Conservation (phyloP, 2,888 invertebrate genomes). For the Maniola hyperantus region DNA sequence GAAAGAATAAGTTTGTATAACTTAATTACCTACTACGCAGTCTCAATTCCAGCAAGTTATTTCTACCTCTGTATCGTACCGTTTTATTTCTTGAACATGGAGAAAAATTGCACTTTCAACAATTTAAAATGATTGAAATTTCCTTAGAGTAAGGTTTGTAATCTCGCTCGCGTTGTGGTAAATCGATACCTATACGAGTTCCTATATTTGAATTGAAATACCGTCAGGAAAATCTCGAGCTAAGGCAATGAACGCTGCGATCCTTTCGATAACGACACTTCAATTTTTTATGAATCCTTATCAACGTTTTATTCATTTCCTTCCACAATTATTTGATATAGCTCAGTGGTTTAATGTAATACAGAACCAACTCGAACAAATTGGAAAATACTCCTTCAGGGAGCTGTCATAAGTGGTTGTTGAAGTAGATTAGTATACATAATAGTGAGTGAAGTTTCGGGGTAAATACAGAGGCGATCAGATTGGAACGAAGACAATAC, state of each 20-base stretch:
- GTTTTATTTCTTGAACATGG: not conserved
- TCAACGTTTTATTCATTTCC: slow-evolving; percentile 37
- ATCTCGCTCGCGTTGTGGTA: not conserved
- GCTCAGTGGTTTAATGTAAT: slow-evolving; percentile 14
- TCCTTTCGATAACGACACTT: slow-evolving; percentile 36
- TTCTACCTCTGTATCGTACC: not conserved
- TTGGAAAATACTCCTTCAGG: slow-evolving; percentile 38
- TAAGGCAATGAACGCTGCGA: slow-evolving; percentile 35
- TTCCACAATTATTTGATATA: slow-evolving; percentile 35
- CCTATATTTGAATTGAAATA: slow-evolving; percentile 31
- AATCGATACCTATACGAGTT: not conserved
- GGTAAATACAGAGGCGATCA: slow-evolving; percentile 52
- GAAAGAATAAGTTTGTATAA: too few relatives aligned
- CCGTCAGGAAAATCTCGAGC: slow-evolving; percentile 31
- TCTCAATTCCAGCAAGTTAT: too few relatives aligned
- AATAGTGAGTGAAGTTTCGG: slow-evolving; percentile 48
- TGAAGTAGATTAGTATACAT: slow-evolving; percentile 52
- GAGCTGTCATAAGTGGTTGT: slow-evolving; percentile 39
- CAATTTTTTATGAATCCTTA: slow-evolving; percentile 39
- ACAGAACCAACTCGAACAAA: slow-evolving; percentile 30
- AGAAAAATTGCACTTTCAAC: not conserved
- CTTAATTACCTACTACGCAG: too few relatives aligned
- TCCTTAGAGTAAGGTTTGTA: not conserved
- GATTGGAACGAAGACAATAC: slow-evolving; percentile 71
- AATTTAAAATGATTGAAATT: not conserved